Base-by-base conservation (phyloP, 2,797 vertebrate species). In the Vultur gryphus region DNA sequence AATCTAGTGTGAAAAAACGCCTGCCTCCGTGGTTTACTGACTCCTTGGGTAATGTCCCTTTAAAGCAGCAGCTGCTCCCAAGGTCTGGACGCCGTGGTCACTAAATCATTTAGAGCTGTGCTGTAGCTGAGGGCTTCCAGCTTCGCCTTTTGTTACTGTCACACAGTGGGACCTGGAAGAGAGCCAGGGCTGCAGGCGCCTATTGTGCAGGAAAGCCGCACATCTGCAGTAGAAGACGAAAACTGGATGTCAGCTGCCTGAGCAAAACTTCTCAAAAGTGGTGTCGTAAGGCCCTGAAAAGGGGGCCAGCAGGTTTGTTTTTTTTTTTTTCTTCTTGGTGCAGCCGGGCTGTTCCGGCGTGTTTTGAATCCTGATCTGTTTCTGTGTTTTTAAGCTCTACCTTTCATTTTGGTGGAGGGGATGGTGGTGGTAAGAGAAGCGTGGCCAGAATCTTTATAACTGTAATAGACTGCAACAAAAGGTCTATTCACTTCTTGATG, bases 131-230 rank as follows among this genome's bases (percentile, higher is more conserved):
- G 95, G 91, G 94, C 93, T 97, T 94, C 97, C 95, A 97, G 96
- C 93, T 86, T 96, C 77, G 93, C 95, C 97, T 97, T 97, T 97
- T 97, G 97, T 97, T 97, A 64, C 91, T 96, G 93, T 97, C 96
- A 91, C 96, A 96, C 97, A 94, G 96, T 86, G 94, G 96, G 97
- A 87, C 52, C 93, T 97, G 97, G 97, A 88, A 11, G 43, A 49
- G 29, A 57, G 97, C 97, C 97, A 97, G 95, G 95, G 92, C 97
- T 95, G 96, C 97, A 88, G 96, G 95, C 95, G 84, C 92, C 95
- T 35, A 96, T 97, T 97, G 96, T 96, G 96, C 92, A 77, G 92
- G 43, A 54, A 69, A 94, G 92, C 94, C 52, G 39, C 97, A 97
- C 97, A 97, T 97, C 96, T 97, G 97, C 97, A 95, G 51, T 25